Percentiles rank a stretch among this genome's conserved stretches.
Evolutionary conservation across 2,888 invertebrate species (phyloP).

Genomic region (Andrena praecox): DNA sequence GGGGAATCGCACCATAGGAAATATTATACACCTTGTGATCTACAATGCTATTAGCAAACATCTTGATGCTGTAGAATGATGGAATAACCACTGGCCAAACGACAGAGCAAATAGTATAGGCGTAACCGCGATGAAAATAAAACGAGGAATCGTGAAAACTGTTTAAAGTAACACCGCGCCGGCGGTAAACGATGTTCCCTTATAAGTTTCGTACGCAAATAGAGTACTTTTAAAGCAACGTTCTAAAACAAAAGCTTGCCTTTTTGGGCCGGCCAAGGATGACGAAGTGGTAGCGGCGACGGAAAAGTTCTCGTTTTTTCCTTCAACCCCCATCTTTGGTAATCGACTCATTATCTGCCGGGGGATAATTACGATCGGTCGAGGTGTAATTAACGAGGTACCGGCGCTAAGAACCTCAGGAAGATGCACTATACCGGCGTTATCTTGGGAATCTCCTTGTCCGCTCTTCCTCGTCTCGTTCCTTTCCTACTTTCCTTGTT

Average conservation of each 20-base stretch:
- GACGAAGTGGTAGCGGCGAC: conserved; percentile 63
- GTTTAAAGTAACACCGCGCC: neutral
- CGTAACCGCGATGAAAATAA: neutral
- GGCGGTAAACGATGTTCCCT: conserved; percentile 13
- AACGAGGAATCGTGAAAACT: neutral
- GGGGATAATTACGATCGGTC: conserved; percentile 77
- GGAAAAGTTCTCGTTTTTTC: conserved; percentile 48
- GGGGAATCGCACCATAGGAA: too few relatives aligned
- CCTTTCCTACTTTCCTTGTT: conserved; percentile 52
- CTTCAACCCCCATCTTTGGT: conserved; percentile 61
- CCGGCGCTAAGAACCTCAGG: conserved; percentile 65
- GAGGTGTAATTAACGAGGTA: conserved; percentile 76
- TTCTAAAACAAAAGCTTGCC: conserved; percentile 25
- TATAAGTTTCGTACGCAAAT: conserved; percentile 33
- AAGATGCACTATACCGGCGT: conserved; percentile 52
- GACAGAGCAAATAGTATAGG: neutral
- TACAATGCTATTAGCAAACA: too few relatives aligned
- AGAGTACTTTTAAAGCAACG: conserved; percentile 19
- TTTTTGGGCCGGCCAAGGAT: conserved; percentile 40
- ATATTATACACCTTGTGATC: too few relatives aligned
- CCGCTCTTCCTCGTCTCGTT: conserved; percentile 49
- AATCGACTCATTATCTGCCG: conserved; percentile 77
- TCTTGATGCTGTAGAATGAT: too few relatives aligned
- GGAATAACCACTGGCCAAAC: neutral
- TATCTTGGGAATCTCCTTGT: conserved; percentile 69